Conservation (phyloP, 2,113 vertebrate genomes). For the Butorides virescens region DNA sequence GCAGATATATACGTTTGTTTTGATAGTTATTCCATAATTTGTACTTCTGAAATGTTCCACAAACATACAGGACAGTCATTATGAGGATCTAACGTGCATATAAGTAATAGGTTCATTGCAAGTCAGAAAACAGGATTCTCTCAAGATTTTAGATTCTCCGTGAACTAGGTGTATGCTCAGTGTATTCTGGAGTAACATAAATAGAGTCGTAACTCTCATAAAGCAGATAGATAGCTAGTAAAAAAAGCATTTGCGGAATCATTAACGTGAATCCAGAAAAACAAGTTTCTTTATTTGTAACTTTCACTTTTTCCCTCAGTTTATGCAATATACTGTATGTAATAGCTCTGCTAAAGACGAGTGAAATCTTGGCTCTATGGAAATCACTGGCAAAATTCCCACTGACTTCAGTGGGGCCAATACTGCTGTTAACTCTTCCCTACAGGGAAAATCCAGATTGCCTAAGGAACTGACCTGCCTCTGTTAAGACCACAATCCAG, state of each 20-base stretch:
- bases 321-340: constrained; percentile 4
- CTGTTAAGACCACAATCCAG: not conserved
- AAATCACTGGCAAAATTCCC: constrained; percentile 36
- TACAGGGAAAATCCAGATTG: not conserved
- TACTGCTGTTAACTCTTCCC: constrained; percentile 29
- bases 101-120: not conserved
- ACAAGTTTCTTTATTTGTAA: not conserved
- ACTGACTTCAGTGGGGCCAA: constrained; percentile 13
- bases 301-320: not conserved
- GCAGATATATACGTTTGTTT: not conserved
- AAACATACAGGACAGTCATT: not conserved
- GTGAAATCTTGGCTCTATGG: not conserved
- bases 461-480: not conserved
- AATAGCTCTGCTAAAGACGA: not conserved
- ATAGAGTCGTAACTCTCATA: not conserved
- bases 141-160: not conserved
- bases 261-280: not conserved
- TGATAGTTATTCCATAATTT: not conserved
- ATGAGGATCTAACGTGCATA: not conserved
- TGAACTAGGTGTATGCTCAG: not conserved
- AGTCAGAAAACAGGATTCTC: not conserved
- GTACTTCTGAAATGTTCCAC: not conserved
- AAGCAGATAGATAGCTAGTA: not conserved
- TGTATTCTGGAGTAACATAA: not conserved
- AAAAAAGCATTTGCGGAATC: not conserved